Evolutionary conservation across 2,797 vertebrate genomes (phyloP), one percentile per base, ranked within the genome.

Genomic region (Poeciliopsis infans): DNA sequence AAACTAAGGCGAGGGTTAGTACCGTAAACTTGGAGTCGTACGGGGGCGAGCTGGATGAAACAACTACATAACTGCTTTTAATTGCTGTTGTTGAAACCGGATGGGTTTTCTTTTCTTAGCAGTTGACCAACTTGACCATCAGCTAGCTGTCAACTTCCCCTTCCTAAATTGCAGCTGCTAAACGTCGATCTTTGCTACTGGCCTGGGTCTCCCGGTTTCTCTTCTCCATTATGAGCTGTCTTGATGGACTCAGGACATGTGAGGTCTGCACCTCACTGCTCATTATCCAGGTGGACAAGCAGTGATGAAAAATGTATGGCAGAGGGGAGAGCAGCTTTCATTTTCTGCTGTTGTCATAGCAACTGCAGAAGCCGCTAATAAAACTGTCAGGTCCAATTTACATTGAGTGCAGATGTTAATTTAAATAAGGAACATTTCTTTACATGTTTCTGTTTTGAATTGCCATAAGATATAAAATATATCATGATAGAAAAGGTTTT

Each of bases 201-300:
- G 12, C n/a, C 59, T 55, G 51, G 28, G 36, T 72, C 8, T 61
- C 23, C 72, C 36, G 75, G 20, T 72, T 23, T 2, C 23, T 64
- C 68, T 23, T 59, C 51, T 81, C 61, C 79, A 25, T 89, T 92
- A 93, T 82, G 87, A 91, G 87, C 80, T 47, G 43, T 59, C 55
- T 69, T 20, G 57, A 82, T 69, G 57, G 51, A 64, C 72, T 86
- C 47, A 47, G 64, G 79, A 88, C 75, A 84, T 83, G 84, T 88
- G 91, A 87, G 75, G 66, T 82, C 55, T 79, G 75, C 76, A 41
- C 78, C 81, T 75, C 68, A 51, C 64, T 55, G 79, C 85, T 90
- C 85, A 90, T 93, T 92, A 92, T 78, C 69, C 47, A 2, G 71
- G 64, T 12, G 36, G 78, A 89, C 79, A 84, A 71, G 75, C 61